phyloP scores from a whole-genome alignment of 2,797 vertebrate species.

The Characodon lateralis region DNA sequence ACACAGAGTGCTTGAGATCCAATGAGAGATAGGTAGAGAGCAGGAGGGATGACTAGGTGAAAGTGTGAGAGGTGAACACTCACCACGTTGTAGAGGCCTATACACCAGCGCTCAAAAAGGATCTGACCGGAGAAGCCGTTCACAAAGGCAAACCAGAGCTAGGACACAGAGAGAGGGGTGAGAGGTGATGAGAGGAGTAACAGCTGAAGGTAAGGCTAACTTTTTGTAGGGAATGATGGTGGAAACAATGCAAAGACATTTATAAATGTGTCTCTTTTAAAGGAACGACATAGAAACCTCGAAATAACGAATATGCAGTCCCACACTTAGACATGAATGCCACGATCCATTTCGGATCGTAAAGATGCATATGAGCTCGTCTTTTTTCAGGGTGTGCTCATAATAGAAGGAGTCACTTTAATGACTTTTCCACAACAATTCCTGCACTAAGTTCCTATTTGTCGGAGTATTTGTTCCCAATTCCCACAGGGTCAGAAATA shows the following conservation, averaged over 20 bases:
- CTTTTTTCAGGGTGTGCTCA: not conserved
- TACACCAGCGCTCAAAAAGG: slow-evolving; percentile 99
- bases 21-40: slow-evolving; percentile 23
- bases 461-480: not conserved
- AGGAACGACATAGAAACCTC: not conserved
- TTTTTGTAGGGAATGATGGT: slow-evolving; percentile 39
- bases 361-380: not conserved
- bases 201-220: slow-evolving; percentile 32
- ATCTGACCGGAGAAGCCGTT: slow-evolving; percentile 99
- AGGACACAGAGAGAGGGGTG: slow-evolving; percentile 81
- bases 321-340: not conserved
- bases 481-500: not conserved
- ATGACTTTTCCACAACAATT: not conserved
- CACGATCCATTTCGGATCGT: not conserved
- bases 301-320: not conserved
- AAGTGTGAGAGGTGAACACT: slow-evolving; percentile 71
- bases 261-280: slow-evolving; percentile 11
- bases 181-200: slow-evolving; percentile 62
- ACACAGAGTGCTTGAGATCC: slow-evolving; percentile 31
- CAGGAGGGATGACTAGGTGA: slow-evolving; percentile 5
- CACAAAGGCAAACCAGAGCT: slow-evolving; percentile 99
- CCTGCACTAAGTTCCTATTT: not conserved
- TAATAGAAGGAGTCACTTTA: not conserved
- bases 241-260: slow-evolving; percentile 15
- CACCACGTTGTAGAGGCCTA: slow-evolving; percentile 99